Conservation (phyloP, 2,113 vertebrate species). For the Bucco capensis region DNA sequence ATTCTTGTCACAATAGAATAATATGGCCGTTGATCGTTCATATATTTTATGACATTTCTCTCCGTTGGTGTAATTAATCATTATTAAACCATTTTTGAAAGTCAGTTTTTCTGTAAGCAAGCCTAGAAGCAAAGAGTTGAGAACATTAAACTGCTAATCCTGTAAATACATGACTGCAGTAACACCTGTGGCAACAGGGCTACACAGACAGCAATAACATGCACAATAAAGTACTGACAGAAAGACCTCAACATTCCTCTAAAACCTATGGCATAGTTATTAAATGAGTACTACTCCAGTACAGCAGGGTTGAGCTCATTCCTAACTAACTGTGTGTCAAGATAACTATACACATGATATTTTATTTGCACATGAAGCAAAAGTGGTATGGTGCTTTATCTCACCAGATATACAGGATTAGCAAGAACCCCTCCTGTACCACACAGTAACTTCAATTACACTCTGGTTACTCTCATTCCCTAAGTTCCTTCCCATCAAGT, state of each 20-base stretch:
- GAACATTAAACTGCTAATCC: not conserved
- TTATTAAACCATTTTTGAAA: conserved; percentile 86
- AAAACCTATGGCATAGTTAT: not conserved
- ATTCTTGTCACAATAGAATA: conserved; percentile 87
- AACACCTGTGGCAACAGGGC: not conserved
- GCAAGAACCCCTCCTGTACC: not conserved
- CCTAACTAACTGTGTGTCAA: not conserved
- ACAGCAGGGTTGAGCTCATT: not conserved
- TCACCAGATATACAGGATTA: not conserved
- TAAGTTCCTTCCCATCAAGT: not conserved
- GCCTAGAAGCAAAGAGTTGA: conserved; percentile 71
- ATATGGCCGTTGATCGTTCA: conserved; percentile 84
- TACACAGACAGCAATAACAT: not conserved
- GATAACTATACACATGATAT: not conserved
- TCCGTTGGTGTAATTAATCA: conserved; percentile 89
- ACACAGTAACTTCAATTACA: not conserved
- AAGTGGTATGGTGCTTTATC: not conserved
- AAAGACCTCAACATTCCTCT: not conserved
- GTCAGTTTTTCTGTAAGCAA: conserved; percentile 79
- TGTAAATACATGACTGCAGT: not conserved
- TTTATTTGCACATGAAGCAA: not conserved
- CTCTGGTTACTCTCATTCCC: not conserved
- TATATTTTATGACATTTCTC: conserved; percentile 88
- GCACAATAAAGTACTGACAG: not conserved
- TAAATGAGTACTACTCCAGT: not conserved